These are phyloP conservation scores for Polymixis lichenea DNA, from an alignment of 2,888 invertebrate genomes.

Conservation along the genomic window DNA sequence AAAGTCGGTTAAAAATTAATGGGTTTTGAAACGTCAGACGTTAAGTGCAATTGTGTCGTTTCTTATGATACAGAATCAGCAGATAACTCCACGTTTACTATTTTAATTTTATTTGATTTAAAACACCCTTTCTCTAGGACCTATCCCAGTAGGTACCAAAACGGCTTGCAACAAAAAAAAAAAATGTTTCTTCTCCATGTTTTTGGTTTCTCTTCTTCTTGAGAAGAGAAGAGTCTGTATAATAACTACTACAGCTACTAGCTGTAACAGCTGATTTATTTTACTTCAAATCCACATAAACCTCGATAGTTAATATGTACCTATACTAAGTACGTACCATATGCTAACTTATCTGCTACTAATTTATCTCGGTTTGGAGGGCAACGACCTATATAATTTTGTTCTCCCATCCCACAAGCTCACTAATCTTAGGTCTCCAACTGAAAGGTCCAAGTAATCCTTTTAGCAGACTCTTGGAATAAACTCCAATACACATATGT, in stretches of 20 bases:
- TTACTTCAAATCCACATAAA: slow-evolving; percentile 8
- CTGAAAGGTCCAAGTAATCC: slow-evolving; percentile 44
- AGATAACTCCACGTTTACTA: no score
- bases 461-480: slow-evolving; percentile 35
- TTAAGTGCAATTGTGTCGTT: no score
- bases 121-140: neutral
- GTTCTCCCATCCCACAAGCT: neutral
- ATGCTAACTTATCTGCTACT: neutral
- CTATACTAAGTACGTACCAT: neutral
- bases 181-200: neutral
- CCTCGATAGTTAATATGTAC: no score
- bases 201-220: neutral
- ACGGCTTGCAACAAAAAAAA: no score
- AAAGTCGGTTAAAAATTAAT: no score
- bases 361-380: slow-evolving; percentile 8
- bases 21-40: no score
- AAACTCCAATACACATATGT: slow-evolving; percentile 30
- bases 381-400: slow-evolving; percentile 22
- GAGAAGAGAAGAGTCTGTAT: neutral
- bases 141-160: neutral
- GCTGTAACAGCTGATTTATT: neutral
- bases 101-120: neutral
- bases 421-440: slow-evolving; percentile 25
- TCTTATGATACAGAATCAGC: neutral
- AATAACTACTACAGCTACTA: neutral